A percentile compares a stretch with the other conserved stretches of the same genome.
Conservation (phyloP, 2,888 invertebrate genomes). For the Thymelicus acteon region DNA sequence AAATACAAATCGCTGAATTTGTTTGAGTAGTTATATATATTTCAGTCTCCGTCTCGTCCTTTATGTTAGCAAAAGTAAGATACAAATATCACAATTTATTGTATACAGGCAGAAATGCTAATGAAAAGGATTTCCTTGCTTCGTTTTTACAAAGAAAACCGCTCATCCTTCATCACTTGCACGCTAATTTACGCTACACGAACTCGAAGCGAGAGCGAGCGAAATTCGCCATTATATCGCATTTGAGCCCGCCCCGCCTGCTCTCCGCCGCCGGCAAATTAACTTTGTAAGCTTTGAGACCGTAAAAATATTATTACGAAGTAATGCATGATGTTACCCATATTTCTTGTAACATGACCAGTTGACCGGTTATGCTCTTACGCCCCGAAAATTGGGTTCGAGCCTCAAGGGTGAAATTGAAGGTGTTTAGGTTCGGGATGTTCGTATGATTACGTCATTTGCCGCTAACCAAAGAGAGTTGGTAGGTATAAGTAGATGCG, state of each 20-base stretch:
- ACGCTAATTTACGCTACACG: slow-evolving; percentile 49
- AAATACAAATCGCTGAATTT: too few relatives aligned
- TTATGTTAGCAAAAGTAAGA: too few relatives aligned
- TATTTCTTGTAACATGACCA: slow-evolving; percentile 34
- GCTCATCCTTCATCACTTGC: slow-evolving; percentile 44
- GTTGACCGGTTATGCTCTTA: slow-evolving; percentile 29
- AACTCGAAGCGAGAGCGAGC: slow-evolving; percentile 60
- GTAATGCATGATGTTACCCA: slow-evolving; percentile 53
- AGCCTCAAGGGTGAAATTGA: slow-evolving; percentile 14
- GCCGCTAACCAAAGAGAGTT: background rate
- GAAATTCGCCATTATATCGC: slow-evolving; percentile 76
- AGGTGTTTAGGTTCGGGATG: slow-evolving; percentile 16
- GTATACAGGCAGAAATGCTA: too few relatives aligned
- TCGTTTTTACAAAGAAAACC: slow-evolving; percentile 18
- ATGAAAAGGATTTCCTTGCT: too few relatives aligned
- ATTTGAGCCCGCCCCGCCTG: slow-evolving; percentile 59
- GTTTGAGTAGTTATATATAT: too few relatives aligned
- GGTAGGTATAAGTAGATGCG: background rate
- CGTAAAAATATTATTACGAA: slow-evolving; percentile 61
- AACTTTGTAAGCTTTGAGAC: slow-evolving; percentile 60
- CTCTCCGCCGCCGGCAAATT: slow-evolving; percentile 60
- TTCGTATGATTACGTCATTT: slow-evolving; percentile 1
- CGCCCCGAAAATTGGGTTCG: slow-evolving; percentile 22
- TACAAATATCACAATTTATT: too few relatives aligned
- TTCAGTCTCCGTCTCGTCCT: too few relatives aligned